These are phyloP conservation scores for Drosophila erecta DNA, from an alignment of 1,140 invertebrate genomes.

Conservation along the genomic window DNA sequence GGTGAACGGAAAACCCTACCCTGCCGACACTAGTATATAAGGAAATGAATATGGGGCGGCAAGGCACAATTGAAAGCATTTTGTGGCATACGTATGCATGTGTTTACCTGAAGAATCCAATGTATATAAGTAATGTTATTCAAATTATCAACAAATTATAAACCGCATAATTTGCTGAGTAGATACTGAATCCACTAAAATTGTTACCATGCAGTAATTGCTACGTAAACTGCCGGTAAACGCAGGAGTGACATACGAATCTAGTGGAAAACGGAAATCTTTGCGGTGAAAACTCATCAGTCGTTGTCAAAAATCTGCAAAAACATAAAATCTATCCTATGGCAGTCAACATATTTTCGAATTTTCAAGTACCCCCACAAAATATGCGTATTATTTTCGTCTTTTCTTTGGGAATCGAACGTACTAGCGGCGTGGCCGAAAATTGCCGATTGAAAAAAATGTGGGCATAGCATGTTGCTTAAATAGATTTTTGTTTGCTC, in stretches of 20 bases:
- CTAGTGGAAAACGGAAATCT: not conserved
- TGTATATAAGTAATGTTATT: not conserved
- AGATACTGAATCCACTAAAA: not conserved
- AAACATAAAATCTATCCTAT: slow-evolving; percentile 1
- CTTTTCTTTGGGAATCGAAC: not conserved
- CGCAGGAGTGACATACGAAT: slow-evolving; percentile 14
- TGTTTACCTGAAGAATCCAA: not conserved
- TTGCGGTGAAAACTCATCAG: slow-evolving; percentile 5
- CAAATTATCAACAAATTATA: not conserved
- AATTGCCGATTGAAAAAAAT: slow-evolving; percentile 11
- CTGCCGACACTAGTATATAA: not conserved
- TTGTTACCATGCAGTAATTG: slow-evolving; percentile 33
- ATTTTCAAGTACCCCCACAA: slow-evolving; percentile 4
- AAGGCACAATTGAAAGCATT: too few species aligned
- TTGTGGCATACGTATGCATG: too few species aligned
- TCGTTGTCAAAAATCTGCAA: not conserved
- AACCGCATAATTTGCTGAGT: not conserved
- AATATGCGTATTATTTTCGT: slow-evolving; percentile 6
- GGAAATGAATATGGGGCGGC: not conserved
- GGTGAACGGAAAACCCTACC: not conserved
- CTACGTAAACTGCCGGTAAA: slow-evolving; percentile 58
- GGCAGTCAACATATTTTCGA: not conserved
- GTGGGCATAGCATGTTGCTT: slow-evolving; percentile 37
- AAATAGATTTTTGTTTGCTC: slow-evolving; percentile 21
- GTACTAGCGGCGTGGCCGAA: slow-evolving; percentile 6